Conservation (phyloP, 2,888 invertebrate species). For the Caenorhabditis becei region DNA sequence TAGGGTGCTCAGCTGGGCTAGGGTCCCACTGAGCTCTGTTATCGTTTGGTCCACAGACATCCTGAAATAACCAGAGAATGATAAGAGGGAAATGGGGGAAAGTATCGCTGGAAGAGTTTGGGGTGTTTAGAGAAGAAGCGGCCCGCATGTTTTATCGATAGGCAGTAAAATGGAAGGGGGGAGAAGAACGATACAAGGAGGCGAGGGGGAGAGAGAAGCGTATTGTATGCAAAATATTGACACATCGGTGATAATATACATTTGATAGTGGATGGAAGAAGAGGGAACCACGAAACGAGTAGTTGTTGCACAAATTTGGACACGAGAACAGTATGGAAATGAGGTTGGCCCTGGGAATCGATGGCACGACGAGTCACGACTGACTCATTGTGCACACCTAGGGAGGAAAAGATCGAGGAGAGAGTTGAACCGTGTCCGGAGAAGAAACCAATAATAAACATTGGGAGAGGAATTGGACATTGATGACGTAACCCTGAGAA, state of each 20-base stretch:
- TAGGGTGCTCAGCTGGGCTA: slow-evolving; percentile 77
- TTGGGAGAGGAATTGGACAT: slow-evolving; percentile 1
- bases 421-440: slow-evolving; percentile 14
- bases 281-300: not conserved
- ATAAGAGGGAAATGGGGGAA: not conserved
- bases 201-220: slow-evolving; percentile 19
- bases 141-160: slow-evolving; percentile 58
- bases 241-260: slow-evolving; percentile 42
- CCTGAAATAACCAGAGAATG: slow-evolving; percentile 25
- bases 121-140: slow-evolving; percentile 24
- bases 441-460: slow-evolving; percentile 53
- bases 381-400: slow-evolving; percentile 54
- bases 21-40: slow-evolving; percentile 77
- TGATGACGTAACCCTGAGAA: not conserved
- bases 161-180: slow-evolving; percentile 35
- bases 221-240: slow-evolving; percentile 55
- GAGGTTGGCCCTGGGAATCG: slow-evolving; percentile 15
- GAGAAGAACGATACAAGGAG: slow-evolving; percentile 29
- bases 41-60: slow-evolving; percentile 81
- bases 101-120: not conserved
- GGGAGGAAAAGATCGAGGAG: not conserved
- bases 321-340: slow-evolving; percentile 24
- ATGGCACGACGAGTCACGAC: slow-evolving; percentile 8
- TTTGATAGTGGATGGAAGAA: slow-evolving; percentile 8
- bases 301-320: not conserved